phyloP scores from a whole-genome alignment of 2,113 vertebrate genomes.

The Apteryx owenii region DNA sequence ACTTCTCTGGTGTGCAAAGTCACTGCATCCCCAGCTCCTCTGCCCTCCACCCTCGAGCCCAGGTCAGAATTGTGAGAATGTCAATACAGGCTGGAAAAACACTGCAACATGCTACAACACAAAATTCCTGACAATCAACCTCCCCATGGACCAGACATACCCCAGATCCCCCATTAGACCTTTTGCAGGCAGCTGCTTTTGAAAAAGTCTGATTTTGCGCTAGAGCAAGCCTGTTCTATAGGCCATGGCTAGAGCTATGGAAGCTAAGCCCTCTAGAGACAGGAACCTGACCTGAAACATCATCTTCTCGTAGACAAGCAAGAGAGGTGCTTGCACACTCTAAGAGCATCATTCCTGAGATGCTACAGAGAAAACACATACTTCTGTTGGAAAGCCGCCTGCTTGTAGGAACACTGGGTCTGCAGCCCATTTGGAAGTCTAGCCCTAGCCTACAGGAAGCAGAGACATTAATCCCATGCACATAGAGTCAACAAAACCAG shows the following conservation, averaged over 20 bases:
- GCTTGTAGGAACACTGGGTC: not conserved
- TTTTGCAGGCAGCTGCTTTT: not conserved
- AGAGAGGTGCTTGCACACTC: not conserved
- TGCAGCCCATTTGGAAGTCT: not conserved
- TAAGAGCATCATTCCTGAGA: too few species aligned
- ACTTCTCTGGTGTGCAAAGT: not conserved
- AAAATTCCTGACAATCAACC: not conserved
- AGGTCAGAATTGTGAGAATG: rapidly evolving
- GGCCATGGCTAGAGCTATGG: not conserved
- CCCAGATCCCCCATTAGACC: not conserved
- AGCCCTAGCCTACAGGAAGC: not conserved
- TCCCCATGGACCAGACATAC: not conserved
- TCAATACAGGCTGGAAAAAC: not conserved
- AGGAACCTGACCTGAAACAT: not conserved
- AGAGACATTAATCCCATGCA: not conserved
- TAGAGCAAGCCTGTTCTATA: not conserved
- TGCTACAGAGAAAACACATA: not conserved
- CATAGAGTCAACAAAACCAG: not conserved
- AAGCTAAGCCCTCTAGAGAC: not conserved
- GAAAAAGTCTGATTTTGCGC: not conserved
- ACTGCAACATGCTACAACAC: not conserved
- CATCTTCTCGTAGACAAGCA: not conserved
- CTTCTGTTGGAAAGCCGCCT: not conserved
- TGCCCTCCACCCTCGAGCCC: not conserved
- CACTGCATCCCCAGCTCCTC: not conserved